Conservation (phyloP, 2,888 invertebrate species). For the Leptura quadrifasciata region DNA sequence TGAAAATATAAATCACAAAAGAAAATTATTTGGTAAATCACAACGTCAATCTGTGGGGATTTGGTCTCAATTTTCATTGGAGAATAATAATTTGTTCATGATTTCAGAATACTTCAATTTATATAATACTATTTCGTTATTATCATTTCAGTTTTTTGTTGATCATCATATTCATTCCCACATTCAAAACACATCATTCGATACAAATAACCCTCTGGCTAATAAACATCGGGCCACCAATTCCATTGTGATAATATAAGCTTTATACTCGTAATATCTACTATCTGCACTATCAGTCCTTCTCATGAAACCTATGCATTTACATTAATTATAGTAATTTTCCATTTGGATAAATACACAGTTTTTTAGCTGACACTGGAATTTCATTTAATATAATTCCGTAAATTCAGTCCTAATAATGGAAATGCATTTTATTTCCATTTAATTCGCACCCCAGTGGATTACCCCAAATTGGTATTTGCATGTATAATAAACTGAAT, state of each 20-base stretch:
- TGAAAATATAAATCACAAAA: too few species aligned
- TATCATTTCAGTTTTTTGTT: too few species aligned
- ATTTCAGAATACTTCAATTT: too few species aligned
- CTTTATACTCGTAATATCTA: not conserved
- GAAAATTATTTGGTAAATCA: not conserved
- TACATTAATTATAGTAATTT: slow-evolving; percentile 9
- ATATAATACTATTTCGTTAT: too few species aligned
- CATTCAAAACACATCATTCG: not conserved
- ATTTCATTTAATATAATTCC: not conserved
- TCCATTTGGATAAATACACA: not conserved
- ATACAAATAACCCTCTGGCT: not conserved
- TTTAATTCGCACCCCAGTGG: not conserved
- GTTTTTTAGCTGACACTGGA: not conserved
- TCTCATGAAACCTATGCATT: not conserved
- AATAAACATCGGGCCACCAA: not conserved
- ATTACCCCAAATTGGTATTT: not conserved
- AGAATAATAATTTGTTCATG: not conserved
- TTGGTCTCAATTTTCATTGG: not conserved
- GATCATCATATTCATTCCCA: not conserved
- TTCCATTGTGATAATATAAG: slow-evolving; percentile 6
- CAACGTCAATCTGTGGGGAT: not conserved
- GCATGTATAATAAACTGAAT: slow-evolving; percentile 5
- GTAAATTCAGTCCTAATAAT: slow-evolving; percentile 1
- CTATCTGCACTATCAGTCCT: not conserved
- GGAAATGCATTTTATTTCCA: not conserved